Conservation (phyloP, 2,113 vertebrate genomes). For the Prionailurus viverrinus region DNA sequence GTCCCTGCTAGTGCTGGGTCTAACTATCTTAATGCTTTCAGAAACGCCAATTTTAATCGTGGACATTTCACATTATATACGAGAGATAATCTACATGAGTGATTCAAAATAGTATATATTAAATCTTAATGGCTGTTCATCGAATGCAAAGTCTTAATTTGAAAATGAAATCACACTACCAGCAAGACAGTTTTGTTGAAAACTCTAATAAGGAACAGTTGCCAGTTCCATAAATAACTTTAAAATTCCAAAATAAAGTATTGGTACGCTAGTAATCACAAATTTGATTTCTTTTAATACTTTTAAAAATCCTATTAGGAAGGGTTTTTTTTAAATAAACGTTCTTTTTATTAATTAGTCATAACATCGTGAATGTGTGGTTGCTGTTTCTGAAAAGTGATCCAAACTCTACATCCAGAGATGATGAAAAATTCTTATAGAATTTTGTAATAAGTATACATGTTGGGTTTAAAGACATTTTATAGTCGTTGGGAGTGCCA, state of each 20-base stretch:
- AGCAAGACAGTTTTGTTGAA: constrained; percentile 84
- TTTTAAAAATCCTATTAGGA: constrained; percentile 84
- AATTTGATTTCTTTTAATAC: constrained; percentile 79
- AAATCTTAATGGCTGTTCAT: constrained; percentile 82
- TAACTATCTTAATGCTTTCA: constrained; percentile 56
- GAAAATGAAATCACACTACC: constrained; percentile 82
- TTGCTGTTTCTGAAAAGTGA: constrained; percentile 80
- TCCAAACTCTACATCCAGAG: constrained; percentile 80
- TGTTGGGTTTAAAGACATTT: constrained; percentile 85
- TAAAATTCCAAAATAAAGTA: constrained; percentile 79
- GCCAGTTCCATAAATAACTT: constrained; percentile 79
- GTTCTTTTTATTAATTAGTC: constrained; percentile 82
- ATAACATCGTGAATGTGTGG: constrained; percentile 70
- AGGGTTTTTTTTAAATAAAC: constrained; percentile 71
- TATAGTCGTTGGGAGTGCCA: constrained; percentile 90
- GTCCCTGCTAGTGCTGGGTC: constrained; percentile 19
- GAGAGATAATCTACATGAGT: constrained; percentile 72
- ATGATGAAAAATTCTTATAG: constrained; percentile 77
- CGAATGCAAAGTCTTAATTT: constrained; percentile 79
- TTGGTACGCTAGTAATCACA: constrained; percentile 76
- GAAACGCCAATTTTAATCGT: constrained; percentile 79
- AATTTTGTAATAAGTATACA: constrained; percentile 83
- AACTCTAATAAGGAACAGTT: constrained; percentile 79
- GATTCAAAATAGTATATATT: constrained; percentile 79
- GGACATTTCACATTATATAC: constrained; percentile 69